These are phyloP conservation scores for Dasyurus viverrinus DNA, from an alignment of 2,113 vertebrate genomes.

Conservation along the genomic window DNA sequence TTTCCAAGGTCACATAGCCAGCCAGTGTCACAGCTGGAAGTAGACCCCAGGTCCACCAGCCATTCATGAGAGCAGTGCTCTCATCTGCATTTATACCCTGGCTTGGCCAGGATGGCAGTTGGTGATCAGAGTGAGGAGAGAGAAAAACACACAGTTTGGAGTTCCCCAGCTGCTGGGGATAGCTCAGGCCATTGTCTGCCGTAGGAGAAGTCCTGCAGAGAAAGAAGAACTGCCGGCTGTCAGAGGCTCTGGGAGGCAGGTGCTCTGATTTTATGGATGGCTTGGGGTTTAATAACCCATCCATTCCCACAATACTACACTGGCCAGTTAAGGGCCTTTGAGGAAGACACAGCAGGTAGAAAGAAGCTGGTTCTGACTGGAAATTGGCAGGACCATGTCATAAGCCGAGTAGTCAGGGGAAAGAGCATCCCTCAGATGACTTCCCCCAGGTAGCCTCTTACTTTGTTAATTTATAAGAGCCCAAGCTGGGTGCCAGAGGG, in stretches of 20 bases:
- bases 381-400: neutral
- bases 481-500: neutral
- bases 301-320: conserved; percentile 23
- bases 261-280: conserved; percentile 50
- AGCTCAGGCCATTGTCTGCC: neutral
- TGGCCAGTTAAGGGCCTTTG: conserved; percentile 20
- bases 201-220: neutral
- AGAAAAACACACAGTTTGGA: neutral
- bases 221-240: conserved; percentile 18
- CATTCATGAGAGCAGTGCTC: neutral
- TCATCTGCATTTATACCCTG: neutral
- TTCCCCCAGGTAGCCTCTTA: neutral
- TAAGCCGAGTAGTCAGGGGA: neutral
- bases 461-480: neutral
- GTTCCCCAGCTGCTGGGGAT: neutral
- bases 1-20: neutral
- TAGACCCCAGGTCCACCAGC: neutral
- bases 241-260: conserved; percentile 50
- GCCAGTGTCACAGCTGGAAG: neutral
- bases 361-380: neutral
- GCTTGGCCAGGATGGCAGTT: neutral
- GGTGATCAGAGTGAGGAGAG: neutral
- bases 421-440: neutral
- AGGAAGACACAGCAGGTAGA: neutral
- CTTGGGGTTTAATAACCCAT: conserved; percentile 26